Base-by-base conservation (phyloP, 2,113 vertebrate genomes). In the Seriola aureovittata region DNA sequence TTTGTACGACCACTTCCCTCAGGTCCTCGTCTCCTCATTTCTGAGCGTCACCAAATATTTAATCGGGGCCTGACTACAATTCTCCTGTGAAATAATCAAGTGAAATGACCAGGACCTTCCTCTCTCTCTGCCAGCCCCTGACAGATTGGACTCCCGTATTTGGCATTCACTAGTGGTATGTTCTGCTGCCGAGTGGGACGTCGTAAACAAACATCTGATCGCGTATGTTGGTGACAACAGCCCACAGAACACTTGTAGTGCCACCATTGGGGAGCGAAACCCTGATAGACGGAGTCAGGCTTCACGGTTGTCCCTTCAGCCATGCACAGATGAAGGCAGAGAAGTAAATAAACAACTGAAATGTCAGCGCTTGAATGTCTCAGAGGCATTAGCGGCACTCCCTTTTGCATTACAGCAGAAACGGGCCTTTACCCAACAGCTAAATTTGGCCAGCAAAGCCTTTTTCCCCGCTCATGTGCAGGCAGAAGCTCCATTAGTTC, bases 361-460 rank as follows among this genome's bases (percentile, higher is more conserved):
- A 94, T 93, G 92, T 94, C 93, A 93, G 93, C 86, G 91, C 88
- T 84, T 79, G 88, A 79, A 85, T 16, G 85, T 95, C 94, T 94
- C 94, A 8, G 68, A 92, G 92, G 93, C 88, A 91, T 93, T 90
- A 71, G 80, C 78, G 66, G 78, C 90, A 85, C 88, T 93, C 89
- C 78, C 66, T 82, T 91, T 85, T 93, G 88, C 91, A 88, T 93
- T 83, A 73, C 78, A 85, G 87, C 87, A 91, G 82, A 91, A 89
- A 82, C 8, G 10, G 65, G 25, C 78, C 78, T 82, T 78, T 62
- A 23, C 80, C 55, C 67, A 44, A 55, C 75, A 6, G 78, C 92
- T 94, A 94, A 91, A 93, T 92, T 76, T 91, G 93, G 85, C 82
- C 81, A 38, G 84, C 75, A 25, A 66, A 78, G 81, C 71, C 64